Conservation (phyloP, 1,140 invertebrate species). For the Papilio helenus region DNA sequence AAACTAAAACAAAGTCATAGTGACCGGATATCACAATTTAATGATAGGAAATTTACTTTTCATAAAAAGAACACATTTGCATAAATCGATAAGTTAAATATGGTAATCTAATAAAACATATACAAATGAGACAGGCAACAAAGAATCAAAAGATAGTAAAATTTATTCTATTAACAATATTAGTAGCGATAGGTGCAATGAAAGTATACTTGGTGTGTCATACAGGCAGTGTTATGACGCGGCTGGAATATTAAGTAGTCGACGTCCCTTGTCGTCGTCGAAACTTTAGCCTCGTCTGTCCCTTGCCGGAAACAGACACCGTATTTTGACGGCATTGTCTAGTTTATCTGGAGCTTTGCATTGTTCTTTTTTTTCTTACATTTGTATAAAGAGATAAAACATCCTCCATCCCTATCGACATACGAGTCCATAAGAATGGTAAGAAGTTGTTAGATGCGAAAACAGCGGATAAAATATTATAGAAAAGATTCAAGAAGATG, state of each 20-base stretch:
- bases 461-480: neutral
- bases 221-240: constrained; percentile 15
- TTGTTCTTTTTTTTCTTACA: constrained; percentile 27
- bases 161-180: constrained; percentile 32
- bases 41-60: neutral
- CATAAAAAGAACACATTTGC: neutral
- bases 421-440: neutral
- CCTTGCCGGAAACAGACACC: constrained; percentile 67
- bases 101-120: neutral
- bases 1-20: neutral
- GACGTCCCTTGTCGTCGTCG: constrained; percentile 57
- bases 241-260: constrained; percentile 44
- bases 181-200: constrained; percentile 33
- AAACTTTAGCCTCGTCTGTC: constrained; percentile 68
- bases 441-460: neutral
- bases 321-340: constrained; percentile 68
- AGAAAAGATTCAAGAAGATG: neutral
- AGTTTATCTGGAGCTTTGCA: constrained; percentile 61
- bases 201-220: constrained; percentile 44
- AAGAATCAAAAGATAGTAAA: neutral
- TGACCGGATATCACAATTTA: neutral
- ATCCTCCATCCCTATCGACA: neutral
- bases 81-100: neutral
- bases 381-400: neutral
- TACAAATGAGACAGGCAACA: neutral